Conservation (phyloP, 2,113 vertebrate species). For the Ailurus styani region DNA sequence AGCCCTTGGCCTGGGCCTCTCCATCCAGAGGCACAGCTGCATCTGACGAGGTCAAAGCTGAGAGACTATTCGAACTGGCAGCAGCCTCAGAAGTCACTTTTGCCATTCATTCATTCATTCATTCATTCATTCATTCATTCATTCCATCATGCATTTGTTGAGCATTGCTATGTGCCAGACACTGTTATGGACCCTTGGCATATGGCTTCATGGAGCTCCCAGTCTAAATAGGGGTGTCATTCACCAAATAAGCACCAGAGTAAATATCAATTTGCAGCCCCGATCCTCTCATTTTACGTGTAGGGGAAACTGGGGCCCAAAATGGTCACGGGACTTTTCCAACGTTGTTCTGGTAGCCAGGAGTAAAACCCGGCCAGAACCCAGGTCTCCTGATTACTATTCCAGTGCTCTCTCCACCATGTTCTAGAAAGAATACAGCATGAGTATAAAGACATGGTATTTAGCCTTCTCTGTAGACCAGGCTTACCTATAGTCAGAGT, state of each 20-base stretch:
- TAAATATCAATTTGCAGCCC: background rate
- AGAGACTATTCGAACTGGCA: background rate
- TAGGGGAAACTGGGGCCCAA: background rate
- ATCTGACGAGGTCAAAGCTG: background rate
- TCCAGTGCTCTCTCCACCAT: background rate
- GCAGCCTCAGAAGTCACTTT: background rate
- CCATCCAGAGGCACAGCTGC: background rate
- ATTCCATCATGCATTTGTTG: background rate
- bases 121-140: background rate
- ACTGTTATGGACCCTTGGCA: background rate
- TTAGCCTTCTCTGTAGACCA: background rate
- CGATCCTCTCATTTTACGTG: background rate
- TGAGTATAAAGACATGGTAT: background rate
- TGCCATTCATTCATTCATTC: background rate
- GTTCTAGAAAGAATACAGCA: constrained; percentile 10
- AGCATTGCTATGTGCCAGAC: background rate
- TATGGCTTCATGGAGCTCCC: background rate
- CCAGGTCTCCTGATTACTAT: background rate
- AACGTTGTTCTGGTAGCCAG: constrained; percentile 18
- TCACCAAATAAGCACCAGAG: constrained; percentile 19
- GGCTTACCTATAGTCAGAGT: background rate
- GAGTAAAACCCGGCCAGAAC: constrained; percentile 1
- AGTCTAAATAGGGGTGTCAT: background rate
- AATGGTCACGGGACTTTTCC: background rate
- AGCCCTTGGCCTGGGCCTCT: background rate